Conservation (phyloP, 2,888 invertebrate species). For the Lottia scabra region DNA sequence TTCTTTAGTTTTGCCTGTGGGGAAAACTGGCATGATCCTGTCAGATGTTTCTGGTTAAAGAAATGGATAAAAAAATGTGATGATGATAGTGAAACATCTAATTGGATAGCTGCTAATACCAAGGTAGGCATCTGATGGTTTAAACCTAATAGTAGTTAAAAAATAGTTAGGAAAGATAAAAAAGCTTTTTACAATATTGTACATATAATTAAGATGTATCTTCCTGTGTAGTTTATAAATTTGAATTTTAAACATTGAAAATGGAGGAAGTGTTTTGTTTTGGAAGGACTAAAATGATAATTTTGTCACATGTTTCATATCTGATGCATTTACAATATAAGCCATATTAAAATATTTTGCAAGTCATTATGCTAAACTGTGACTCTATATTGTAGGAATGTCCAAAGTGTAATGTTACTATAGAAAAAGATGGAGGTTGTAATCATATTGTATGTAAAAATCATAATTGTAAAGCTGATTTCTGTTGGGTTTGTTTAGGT, state of each 20-base stretch:
- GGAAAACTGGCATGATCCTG: conserved; percentile 88
- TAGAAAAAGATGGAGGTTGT: conserved; percentile 90
- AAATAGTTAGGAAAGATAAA: no score
- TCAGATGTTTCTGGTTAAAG: conserved; percentile 89
- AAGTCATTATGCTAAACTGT: no score
- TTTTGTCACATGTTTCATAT: no score
- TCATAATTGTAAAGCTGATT: conserved; percentile 96
- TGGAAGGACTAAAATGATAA: no score
- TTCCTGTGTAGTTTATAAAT: no score
- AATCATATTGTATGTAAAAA: conserved; percentile 99
- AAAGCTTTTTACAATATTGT: no score
- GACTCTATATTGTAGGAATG: conserved; percentile 77
- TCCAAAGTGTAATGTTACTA: conserved; percentile 92
- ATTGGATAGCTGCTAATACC: conserved; percentile 99
- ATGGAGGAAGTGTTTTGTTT: no score
- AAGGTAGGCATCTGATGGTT: conserved; percentile 74
- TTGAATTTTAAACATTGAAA: no score
- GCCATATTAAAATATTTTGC: no score
- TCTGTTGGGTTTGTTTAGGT: conserved; percentile 99
- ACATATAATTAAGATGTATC: no score
- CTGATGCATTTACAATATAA: no score
- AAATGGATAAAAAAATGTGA: conserved; percentile 99
- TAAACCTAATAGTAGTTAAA: no score
- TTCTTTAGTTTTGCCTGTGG: conserved; percentile 85
- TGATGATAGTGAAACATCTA: conserved; percentile 98